Base-by-base conservation (phyloP, 2,797 vertebrate genomes). In the Girardinus metallicus region DNA sequence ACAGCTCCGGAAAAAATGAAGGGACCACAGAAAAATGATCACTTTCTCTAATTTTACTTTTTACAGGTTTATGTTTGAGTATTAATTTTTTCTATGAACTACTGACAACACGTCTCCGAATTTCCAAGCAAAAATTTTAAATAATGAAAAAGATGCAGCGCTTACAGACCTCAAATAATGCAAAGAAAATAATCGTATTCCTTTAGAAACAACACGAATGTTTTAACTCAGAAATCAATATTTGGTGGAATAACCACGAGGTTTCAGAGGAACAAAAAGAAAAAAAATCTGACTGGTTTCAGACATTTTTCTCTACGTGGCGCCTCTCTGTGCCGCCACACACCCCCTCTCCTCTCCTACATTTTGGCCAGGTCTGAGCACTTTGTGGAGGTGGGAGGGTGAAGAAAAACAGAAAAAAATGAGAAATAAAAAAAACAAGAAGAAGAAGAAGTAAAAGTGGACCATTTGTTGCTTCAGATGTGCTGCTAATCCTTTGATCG, bases 391-490 rank as follows among this genome's bases (percentile, higher is more conserved):
- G 92, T 92, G 89, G 91, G 87, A 88, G 86, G 83, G 83, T 47
- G 83, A 31, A 80, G 68, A 41, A 73, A 74, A 23, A 36, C 18
- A 21, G 7, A 36, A 70, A 75, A 60, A 78, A 57, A 60, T 0
- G 1, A 29, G 31, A 60, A 31, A 60, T 31, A 31, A 29, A 60
- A 60, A n/a, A n/a, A n/a, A n/a, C n/a, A n/a, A 29, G n/a, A 55
- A 29, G 72, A 66, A 23, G 57, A 62, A 39, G 21, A 81, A 68
- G 73, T 74, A 74, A 82, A 83, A 85, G 80, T 80, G 90, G 88
- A 90, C 92, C 94, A 94, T 94, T 94, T 95, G 94, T 95, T 94
- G 94, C 92, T 94, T 94, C 94, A 95, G 94, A 95, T 94, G 93
- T 94, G 93, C 92, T 93, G 93, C 92, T 95, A 94, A 92, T 93